A percentile compares a stretch with the other conserved stretches of the same genome.
Conservation (phyloP, 2,113 vertebrate species). For the Diphyllodes magnificus region DNA sequence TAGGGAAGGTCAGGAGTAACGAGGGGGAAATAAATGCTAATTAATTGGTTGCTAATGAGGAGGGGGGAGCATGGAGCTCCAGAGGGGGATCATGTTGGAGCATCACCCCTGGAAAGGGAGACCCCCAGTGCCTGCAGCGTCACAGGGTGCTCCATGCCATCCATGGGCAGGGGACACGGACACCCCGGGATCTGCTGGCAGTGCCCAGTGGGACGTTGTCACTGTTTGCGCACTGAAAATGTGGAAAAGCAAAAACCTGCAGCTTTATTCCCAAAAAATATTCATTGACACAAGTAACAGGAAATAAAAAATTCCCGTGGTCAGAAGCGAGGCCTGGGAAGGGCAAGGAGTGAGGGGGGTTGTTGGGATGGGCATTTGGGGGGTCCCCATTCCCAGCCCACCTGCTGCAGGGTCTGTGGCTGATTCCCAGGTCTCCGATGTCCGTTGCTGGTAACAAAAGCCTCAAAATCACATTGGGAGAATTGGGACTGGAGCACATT, state of each 20-base stretch:
- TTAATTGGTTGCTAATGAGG: not conserved
- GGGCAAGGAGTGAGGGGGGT: not conserved
- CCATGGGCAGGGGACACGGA: not conserved
- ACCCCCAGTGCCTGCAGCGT: not conserved
- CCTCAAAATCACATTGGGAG: fast-evolving
- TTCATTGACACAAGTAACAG: not conserved
- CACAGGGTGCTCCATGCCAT: fast-evolving
- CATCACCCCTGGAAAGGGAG: not conserved
- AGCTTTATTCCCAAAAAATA: not conserved
- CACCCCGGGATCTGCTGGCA: not conserved
- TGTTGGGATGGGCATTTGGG: not conserved
- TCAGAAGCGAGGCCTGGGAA: not conserved
- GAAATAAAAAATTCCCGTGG: not conserved
- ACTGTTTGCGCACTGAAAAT: not conserved
- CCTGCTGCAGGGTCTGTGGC: not conserved
- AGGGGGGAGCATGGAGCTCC: not conserved
- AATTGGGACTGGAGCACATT: fast-evolving
- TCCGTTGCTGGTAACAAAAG: not conserved
- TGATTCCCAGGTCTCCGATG: fast-evolving
- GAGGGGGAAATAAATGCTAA: not conserved
- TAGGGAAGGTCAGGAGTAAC: not conserved
- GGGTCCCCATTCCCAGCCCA: not conserved
- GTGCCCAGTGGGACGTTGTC: fast-evolving
- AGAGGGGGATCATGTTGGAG: fast-evolving
- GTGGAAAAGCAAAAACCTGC: not conserved